These are phyloP conservation scores for Microtus obscurus DNA, from an alignment of 2,797 vertebrate species.

Conservation along the genomic window DNA sequence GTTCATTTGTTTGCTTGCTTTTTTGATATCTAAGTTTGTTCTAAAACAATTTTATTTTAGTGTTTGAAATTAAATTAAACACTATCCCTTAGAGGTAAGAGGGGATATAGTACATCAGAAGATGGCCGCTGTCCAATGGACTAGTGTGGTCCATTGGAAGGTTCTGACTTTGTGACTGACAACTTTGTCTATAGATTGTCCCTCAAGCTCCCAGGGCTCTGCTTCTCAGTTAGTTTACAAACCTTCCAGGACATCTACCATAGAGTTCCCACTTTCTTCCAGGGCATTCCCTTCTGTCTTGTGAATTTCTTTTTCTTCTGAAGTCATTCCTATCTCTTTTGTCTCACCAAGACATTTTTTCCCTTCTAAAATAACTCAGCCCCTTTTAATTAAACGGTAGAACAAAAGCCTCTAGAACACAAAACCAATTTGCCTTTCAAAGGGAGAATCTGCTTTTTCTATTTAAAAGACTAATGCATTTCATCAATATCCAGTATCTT, in stretches of 20 bases:
- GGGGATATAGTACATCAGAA: background rate
- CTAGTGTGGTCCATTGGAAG: background rate
- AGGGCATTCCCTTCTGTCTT: background rate
- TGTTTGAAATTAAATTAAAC: constrained; percentile 26
- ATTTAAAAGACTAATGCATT: too few relatives aligned
- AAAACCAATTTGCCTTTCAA: background rate
- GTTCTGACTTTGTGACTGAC: background rate
- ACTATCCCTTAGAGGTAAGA: background rate
- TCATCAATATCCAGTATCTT: background rate
- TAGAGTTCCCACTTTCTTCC: background rate
- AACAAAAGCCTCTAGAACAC: background rate
- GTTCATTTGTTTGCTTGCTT: background rate
- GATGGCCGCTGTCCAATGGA: background rate
- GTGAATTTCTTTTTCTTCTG: background rate
- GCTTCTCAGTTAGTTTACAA: background rate
- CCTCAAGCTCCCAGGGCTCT: background rate
- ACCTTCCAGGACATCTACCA: background rate
- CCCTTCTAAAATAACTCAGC: constrained; percentile 17
- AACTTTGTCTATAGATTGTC: background rate
- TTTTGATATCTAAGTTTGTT: background rate
- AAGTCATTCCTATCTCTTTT: background rate
- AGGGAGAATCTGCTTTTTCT: background rate
- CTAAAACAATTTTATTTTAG: background rate
- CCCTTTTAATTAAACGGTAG: background rate
- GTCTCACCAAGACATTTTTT: background rate